Percentiles rank a stretch among this genome's conserved stretches.
Evolutionary conservation across 1,140 invertebrate genomes (phyloP).

Genomic region (Cotesia vestalis): DNA sequence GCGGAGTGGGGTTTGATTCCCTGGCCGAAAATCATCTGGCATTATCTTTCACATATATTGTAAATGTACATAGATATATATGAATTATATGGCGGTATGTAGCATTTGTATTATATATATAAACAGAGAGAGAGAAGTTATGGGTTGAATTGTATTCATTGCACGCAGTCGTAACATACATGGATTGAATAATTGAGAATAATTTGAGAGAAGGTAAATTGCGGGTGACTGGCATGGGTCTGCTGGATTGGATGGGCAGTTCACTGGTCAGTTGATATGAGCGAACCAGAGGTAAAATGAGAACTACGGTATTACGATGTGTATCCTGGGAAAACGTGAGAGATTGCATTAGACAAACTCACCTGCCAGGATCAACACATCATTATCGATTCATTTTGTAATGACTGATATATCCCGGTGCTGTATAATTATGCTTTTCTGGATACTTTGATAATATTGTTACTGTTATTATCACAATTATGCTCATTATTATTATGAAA

Average conservation of each 20-base stretch:
- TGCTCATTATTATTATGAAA: too few relatives aligned
- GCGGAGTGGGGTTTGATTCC: neutral
- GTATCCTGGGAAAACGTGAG: neutral
- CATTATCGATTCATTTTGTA: slow-evolving; percentile 4
- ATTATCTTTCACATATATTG: too few relatives aligned
- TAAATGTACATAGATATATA: too few relatives aligned
- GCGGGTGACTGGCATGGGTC: neutral
- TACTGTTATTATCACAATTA: neutral
- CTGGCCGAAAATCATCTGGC: slow-evolving; percentile 5
- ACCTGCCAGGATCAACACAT: neutral
- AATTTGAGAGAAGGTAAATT: slow-evolving; percentile 20
- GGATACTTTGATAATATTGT: neutral
- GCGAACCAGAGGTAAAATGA: neutral
- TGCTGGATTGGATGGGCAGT: too few relatives aligned
- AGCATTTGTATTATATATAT: neutral
- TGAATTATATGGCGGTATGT: too few relatives aligned
- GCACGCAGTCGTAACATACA: slow-evolving; percentile 17
- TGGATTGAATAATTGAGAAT: slow-evolving; percentile 21
- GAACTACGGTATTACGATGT: neutral
- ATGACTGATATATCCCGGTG: neutral
- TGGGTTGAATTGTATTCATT: neutral
- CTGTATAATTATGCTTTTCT: too few relatives aligned
- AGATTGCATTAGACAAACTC: slow-evolving; percentile 6
- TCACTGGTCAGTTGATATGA: too few relatives aligned
- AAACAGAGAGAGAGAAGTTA: neutral